Percentiles rank a stretch among this genome's conserved stretches.
Conservation (phyloP, 1,140 invertebrate genomes). For the Drosophila punjabiensis region DNA sequence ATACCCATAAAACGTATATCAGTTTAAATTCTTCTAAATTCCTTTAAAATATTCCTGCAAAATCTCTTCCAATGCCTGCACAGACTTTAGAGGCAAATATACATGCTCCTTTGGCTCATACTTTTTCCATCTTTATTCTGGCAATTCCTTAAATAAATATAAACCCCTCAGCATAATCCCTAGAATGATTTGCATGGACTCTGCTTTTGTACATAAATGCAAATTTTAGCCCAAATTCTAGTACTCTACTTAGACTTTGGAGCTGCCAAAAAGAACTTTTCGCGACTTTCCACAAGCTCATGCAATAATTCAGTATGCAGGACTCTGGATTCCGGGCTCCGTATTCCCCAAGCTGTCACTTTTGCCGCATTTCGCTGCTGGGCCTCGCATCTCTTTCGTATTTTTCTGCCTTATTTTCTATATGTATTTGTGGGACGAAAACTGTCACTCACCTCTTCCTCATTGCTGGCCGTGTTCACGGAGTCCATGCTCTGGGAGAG, state of each 20-base stretch:
- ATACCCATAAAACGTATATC: neutral
- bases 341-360: conserved; percentile 52
- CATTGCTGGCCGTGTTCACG: conserved; percentile 95
- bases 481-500: conserved; percentile 95
- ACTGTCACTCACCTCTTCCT: conserved; percentile 92
- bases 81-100: neutral
- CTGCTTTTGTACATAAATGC: conserved; percentile 34
- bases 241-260: conserved; percentile 32
- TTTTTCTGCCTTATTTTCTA: conserved; percentile 1
- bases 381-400: conserved; percentile 12
- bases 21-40: neutral
- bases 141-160: conserved; percentile 8
- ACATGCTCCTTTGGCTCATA: neutral
- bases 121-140: neutral
- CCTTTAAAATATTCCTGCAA: neutral
- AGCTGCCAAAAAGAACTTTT: conserved; percentile 17
- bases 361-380: conserved; percentile 48
- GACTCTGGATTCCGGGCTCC: conserved; percentile 11
- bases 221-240: conserved; percentile 49
- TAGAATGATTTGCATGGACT: conserved; percentile 37
- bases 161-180: conserved; percentile 15
- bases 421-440: conserved; percentile 3
- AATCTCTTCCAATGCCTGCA: neutral
- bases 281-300: conserved; percentile 13
- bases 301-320: conserved; percentile 42